A percentile compares a stretch with the other conserved stretches of the same genome.
Conservation (phyloP, 2,113 vertebrate species). For the Rhinichthys klamathensis region DNA sequence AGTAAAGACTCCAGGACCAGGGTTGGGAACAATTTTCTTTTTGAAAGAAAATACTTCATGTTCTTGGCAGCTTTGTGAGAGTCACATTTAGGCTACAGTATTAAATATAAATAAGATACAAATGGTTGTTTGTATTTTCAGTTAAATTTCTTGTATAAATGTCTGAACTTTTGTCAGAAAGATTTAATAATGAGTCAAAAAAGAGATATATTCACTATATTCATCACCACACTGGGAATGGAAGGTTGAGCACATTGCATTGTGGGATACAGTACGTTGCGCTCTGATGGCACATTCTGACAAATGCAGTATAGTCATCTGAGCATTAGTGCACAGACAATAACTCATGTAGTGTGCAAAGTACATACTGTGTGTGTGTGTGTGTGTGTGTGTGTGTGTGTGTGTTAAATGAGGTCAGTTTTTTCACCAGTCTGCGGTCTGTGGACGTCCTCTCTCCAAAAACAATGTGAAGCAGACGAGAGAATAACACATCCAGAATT, state of each 20-base stretch:
- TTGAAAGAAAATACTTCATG: too few species aligned
- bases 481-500: slow-evolving; percentile 20
- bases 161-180: neutral
- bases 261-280: neutral
- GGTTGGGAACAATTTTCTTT: too few species aligned
- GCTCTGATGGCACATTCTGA: neutral
- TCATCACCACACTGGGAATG: neutral
- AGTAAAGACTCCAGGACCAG: too few species aligned
- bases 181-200: neutral
- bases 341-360: neutral
- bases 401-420: slow-evolving; percentile 3
- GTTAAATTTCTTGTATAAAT: neutral
- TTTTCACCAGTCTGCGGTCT: slow-evolving; percentile 19
- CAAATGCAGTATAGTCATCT: neutral
- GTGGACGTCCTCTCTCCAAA: neutral
- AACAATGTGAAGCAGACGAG: neutral
- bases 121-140: neutral
- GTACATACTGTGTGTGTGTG: neutral
- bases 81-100: too few species aligned
- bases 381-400: neutral
- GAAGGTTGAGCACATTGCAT: neutral
- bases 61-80: too few species aligned
- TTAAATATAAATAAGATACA: too few species aligned
- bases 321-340: neutral
- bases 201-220: neutral